Percentiles rank a stretch among this genome's conserved stretches.
These are phyloP conservation scores for Ceratina australensis DNA, from an alignment of 1,140 invertebrate genomes.

Conservation along the genomic window DNA sequence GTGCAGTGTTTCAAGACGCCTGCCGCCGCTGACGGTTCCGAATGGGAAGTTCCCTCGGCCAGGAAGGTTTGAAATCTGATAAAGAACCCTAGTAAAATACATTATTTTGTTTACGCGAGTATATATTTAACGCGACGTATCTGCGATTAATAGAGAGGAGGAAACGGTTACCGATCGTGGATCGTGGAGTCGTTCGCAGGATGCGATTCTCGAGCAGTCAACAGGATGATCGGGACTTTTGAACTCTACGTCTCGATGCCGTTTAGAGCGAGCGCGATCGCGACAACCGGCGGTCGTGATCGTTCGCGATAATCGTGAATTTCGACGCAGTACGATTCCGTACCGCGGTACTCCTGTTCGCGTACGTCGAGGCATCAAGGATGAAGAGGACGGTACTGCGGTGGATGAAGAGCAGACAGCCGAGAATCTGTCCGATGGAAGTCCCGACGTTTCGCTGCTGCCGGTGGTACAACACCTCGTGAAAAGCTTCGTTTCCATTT, in stretches of 20 bases:
- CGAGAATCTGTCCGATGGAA: slow-evolving; percentile 58
- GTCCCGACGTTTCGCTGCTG: slow-evolving; percentile 48
- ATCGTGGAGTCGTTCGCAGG: slow-evolving; percentile 15
- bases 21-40: neutral
- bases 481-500: slow-evolving; percentile 37
- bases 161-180: neutral
- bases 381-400: slow-evolving; percentile 55
- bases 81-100: neutral
- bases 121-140: too few relatives aligned
- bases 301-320: slow-evolving; percentile 52
- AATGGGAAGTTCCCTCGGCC: neutral
- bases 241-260: slow-evolving; percentile 36
- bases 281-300: slow-evolving; percentile 42
- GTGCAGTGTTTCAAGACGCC: neutral
- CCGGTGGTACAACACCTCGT: slow-evolving; percentile 66
- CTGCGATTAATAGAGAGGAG: neutral
- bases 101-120: too few relatives aligned
- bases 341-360: slow-evolving; percentile 24
- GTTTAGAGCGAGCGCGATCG: slow-evolving; percentile 44
- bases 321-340: slow-evolving; percentile 26
- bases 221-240: slow-evolving; percentile 46
- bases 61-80: neutral
- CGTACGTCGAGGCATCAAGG: slow-evolving; percentile 41
- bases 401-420: slow-evolving; percentile 58
- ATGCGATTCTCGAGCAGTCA: slow-evolving; percentile 11